These are phyloP conservation scores for Harmothoe impar DNA, from an alignment of 2,888 invertebrate genomes.

Conservation along the genomic window DNA sequence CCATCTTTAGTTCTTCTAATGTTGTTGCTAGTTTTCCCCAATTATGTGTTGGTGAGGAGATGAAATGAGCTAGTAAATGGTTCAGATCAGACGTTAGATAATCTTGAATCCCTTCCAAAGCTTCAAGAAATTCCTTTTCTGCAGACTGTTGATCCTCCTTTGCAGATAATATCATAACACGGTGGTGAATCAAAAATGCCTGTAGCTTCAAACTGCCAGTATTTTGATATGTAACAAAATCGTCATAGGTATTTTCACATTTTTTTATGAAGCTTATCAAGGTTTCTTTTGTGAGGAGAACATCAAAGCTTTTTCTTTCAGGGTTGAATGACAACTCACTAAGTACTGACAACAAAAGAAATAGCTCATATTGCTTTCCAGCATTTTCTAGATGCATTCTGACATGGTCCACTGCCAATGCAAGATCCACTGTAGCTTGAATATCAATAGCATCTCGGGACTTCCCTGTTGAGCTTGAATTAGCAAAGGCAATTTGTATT, in stretches of 20 bases:
- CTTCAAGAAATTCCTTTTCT: slow-evolving; percentile 24
- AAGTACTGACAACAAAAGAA: background rate
- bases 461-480: background rate
- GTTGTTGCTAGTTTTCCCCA: slow-evolving; percentile 4
- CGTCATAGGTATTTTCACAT: background rate
- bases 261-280: background rate
- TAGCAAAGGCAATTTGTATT: slow-evolving; percentile 24
- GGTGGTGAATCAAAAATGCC: slow-evolving; percentile 25
- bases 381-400: slow-evolving; percentile 14
- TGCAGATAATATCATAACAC: background rate
- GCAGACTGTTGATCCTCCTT: background rate
- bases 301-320: slow-evolving; percentile 45
- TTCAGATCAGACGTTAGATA: background rate
- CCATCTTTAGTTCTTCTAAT: slow-evolving; percentile 1
- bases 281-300: slow-evolving; percentile 1
- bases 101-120: slow-evolving; percentile 19
- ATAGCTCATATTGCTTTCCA: slow-evolving; percentile 29
- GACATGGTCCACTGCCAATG: slow-evolving; percentile 16
- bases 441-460: slow-evolving; percentile 13
- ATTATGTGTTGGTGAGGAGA: background rate
- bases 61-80: background rate
- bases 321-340: background rate
- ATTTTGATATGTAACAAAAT: background rate
- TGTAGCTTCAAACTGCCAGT: slow-evolving; percentile 24
- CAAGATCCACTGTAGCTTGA: slow-evolving; percentile 50